Conservation (phyloP, 2,797 vertebrate genomes). For the Anomalospiza imberbis region DNA sequence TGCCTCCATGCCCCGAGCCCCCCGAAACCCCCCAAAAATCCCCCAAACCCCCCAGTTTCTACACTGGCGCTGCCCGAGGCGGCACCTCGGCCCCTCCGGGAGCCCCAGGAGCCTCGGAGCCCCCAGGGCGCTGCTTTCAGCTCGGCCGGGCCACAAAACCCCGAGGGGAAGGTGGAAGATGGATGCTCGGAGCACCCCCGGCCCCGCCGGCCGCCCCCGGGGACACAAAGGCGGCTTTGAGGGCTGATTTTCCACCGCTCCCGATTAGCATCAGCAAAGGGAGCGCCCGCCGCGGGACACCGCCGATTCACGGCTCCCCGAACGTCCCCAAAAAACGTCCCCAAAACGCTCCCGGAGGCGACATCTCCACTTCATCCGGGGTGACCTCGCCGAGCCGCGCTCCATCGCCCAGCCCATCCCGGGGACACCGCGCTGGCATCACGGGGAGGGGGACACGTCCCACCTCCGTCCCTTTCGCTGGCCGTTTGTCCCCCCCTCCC, state of each 20-base stretch:
- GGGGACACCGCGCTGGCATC: not conserved
- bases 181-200: not conserved
- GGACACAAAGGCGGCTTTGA: constrained; percentile 45
- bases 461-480: not conserved
- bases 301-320: not conserved
- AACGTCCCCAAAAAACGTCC: not conserved
- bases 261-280: not conserved
- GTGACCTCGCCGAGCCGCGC: not conserved
- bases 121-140: not conserved
- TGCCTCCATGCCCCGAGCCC: no score
- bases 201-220: not conserved
- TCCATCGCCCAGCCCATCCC: no score
- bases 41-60: not conserved
- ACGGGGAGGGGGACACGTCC: not conserved
- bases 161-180: not conserved
- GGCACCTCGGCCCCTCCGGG: not conserved
- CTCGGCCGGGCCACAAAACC: fast-evolving
- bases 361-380: not conserved
- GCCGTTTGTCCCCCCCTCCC: no score
- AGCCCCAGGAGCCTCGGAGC: not conserved
- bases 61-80: no score
- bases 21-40: no score
- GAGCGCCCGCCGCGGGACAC: not conserved
- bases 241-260: not conserved
- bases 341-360: not conserved